Percentiles rank a stretch among this genome's conserved stretches.
Evolutionary conservation across 2,113 vertebrate species (phyloP).

Genomic region (Malurus cyaneus): DNA sequence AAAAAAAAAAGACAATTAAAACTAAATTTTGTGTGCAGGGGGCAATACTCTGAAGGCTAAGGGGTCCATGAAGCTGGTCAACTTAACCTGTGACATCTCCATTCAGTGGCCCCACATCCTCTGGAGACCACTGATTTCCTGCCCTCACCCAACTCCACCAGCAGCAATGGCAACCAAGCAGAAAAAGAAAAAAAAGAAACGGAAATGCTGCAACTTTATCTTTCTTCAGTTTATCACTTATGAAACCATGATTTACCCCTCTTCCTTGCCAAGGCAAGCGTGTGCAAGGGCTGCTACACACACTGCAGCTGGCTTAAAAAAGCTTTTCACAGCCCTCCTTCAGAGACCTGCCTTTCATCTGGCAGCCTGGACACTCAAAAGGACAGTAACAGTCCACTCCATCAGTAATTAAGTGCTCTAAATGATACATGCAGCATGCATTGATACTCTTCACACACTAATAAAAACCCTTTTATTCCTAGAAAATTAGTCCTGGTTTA

Average conservation of each 20-base stretch:
- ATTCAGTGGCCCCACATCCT: not conserved
- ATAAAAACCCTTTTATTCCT: not conserved
- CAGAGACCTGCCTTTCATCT: not conserved
- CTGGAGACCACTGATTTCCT: not conserved
- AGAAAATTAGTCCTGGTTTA: not conserved
- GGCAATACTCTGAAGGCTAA: not conserved
- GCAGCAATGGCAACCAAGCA: not conserved
- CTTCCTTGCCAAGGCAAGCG: not conserved
- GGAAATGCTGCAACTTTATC: slow-evolving; percentile 26
- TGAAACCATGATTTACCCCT: not conserved
- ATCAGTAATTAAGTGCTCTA: not conserved
- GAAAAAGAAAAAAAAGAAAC: not conserved
- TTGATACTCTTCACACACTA: not conserved
- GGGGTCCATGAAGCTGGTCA: not conserved
- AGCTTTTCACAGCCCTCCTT: not conserved
- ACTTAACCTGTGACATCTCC: not conserved
- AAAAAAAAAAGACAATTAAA: not conserved
- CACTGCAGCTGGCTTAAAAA: not conserved
- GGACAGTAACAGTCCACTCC: not conserved
- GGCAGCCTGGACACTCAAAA: not conserved
- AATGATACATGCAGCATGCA: not conserved
- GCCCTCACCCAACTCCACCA: not conserved
- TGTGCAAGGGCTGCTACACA: not conserved
- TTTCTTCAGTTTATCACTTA: not conserved
- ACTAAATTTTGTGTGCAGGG: not conserved